Evolutionary conservation across 1,140 invertebrate genomes (phyloP), one percentile per base, ranked within the genome.

Genomic region (Drosophila nannoptera): DNA sequence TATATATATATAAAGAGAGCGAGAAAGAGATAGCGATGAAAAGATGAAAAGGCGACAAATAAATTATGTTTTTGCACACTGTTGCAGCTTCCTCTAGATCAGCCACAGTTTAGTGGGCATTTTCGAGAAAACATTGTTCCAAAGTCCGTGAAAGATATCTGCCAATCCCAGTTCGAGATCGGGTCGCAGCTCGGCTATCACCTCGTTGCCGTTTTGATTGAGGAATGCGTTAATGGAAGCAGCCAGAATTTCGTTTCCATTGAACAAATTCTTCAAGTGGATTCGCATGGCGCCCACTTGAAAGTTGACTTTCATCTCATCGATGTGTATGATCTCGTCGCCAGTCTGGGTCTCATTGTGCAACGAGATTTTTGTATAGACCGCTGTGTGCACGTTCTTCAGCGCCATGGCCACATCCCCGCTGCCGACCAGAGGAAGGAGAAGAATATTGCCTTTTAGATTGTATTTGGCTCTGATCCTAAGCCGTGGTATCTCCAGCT

Each of bases 161-260:
- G 93, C 93, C 67, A 96, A 93, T 60, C 94, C 93, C 5, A 91
- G 82, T 4, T 93, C 92, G 0, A 95, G 94, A 4, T 95, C 95
- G 2, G 95, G 94, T 87, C 94, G 92, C 92, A 96, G 94, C 89
- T 96, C 95, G 16, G 94, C 92, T 46, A 96, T 95, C 42, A 96
- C 95, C 83, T 96, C 95, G 29, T 94, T 93, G 0, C 94, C 92
- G 77, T 96, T 96, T 80, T 95, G 94, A 90, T 96, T 96, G 9
- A 96, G 90, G 86, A 96, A 96, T 68, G 75, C 63, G 46, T 89
- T 88, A 7, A 90, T 89, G 1, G 89, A 90, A 6, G 87, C 74
- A 4, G 81, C 90, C 54, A 92, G 75, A 54, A 91, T 90, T 69
- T 91, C 90, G 69, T 92, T 91, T 22, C 91, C 91, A 59, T 91